Conservation (phyloP, 2,113 vertebrate species). For the Ondatra zibethicus region DNA sequence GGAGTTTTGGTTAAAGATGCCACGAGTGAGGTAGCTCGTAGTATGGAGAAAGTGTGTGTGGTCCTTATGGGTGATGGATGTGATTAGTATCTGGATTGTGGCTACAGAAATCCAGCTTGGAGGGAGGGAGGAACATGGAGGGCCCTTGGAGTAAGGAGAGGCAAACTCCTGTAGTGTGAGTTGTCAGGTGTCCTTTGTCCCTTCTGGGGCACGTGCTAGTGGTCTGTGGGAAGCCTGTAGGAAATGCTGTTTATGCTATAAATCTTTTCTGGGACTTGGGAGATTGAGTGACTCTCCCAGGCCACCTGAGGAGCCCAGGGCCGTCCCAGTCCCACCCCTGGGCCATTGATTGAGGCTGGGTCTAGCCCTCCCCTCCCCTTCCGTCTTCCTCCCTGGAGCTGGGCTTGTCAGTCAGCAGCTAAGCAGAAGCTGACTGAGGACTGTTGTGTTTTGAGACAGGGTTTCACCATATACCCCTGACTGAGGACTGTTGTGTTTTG, state of each 20-base stretch:
- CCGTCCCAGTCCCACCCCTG: no score
- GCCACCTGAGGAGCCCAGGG: neutral
- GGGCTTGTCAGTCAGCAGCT: neutral
- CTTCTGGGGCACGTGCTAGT: neutral
- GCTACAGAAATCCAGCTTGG: neutral
- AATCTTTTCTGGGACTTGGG: neutral
- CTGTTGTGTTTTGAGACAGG: neutral
- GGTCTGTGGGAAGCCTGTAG: neutral
- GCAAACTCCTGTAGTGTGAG: no score
- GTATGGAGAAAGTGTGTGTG: neutral
- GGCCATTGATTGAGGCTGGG: neutral
- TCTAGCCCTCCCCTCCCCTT: no score
- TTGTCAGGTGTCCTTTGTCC: neutral
- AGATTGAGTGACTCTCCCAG: neutral
- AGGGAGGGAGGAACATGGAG: neutral
- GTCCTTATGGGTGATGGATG: neutral
- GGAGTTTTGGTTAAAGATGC: neutral
- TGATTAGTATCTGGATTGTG: neutral
- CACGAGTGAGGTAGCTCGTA: neutral
- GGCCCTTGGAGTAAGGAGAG: neutral
- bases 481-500: neutral
- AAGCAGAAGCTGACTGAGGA: neutral
- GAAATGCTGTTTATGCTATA: no score
- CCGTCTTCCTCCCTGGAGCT: no score
- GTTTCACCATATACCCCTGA: neutral